Percentiles rank a stretch among this genome's conserved stretches.
phyloP scores from a whole-genome alignment of 2,888 invertebrate species.

The Drosophila recens region DNA sequence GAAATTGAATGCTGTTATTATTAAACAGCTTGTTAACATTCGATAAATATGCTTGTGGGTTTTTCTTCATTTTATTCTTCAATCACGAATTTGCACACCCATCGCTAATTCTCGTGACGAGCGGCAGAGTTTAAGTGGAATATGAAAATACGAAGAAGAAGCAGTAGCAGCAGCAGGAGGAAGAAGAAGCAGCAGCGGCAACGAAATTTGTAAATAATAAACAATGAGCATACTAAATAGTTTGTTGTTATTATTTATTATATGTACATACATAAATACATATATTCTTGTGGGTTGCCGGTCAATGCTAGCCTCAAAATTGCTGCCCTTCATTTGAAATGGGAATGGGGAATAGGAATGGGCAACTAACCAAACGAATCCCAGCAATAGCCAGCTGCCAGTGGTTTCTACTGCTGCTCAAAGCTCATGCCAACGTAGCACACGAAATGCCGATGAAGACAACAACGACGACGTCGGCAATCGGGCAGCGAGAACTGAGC shows the following conservation, averaged over 20 bases:
- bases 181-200: conserved; percentile 16
- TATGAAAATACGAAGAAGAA: conserved; percentile 8
- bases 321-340: conserved; percentile 8
- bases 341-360: conserved; percentile 30
- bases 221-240: conserved; percentile 45
- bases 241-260: conserved; percentile 50
- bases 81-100: conserved; percentile 18
- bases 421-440: conserved; percentile 58
- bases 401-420: conserved; percentile 30
- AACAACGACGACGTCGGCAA: conserved; percentile 38
- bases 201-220: conserved; percentile 55
- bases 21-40: conserved; percentile 6
- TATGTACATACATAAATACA: no score
- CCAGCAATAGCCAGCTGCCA: conserved; percentile 57
- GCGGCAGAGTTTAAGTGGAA: conserved; percentile 21
- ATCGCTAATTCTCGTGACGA: conserved; percentile 35
- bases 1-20: neutral
- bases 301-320: conserved; percentile 53
- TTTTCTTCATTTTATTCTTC: neutral
- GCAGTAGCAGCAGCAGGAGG: neutral
- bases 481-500: conserved; percentile 34
- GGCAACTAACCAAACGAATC: conserved; percentile 30
- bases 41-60: conserved; percentile 3
- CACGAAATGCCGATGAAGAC: conserved; percentile 54
- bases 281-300: conserved; percentile 30